Base-by-base conservation (phyloP, 92 coral and sea anemone species). In the Zoanthus sansibaricus region DNA sequence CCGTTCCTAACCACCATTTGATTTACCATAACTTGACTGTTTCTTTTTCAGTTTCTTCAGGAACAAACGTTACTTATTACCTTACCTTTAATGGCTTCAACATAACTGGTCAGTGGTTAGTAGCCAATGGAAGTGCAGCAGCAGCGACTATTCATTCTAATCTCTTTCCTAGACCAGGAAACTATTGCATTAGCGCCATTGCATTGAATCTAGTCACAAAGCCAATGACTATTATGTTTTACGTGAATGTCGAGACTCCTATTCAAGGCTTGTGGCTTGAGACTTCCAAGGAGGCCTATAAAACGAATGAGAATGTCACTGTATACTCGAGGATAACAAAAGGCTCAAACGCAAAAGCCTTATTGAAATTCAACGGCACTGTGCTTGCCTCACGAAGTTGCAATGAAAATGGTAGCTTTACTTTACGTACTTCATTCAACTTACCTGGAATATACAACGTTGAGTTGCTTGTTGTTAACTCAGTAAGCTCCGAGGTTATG, bases 31-130 rank as follows among this genome's bases (percentile, higher is more conserved):
- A 67, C 31, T 52, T 80, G 74, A 64, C 85, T 25, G 56, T 80
- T 48, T 59, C 5, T 47, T 66, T 80, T 3, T 80, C 75, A 8
- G 75, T 80, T 5, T 8, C 44, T 8, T 25, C 74, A 16, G 85
- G 85, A 13, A 80, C 85, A 6, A 80, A 80, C 18, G 75, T 80
- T 9, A 80, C 75, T 25, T 80, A 80, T 45, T 66, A 18, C 7
- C 74, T 80, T 54, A 47, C 46, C 18, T 11, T 64, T 30, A 47
- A 48, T 5, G 62, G 45, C 2, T 17, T 12, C 15, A 80, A 66
- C 12, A 45, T 47, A 64, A 80, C 62, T 18, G 85, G 74, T 5
- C 47, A 44, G 75, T 80, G 85, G 85, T 8, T 66, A 46, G 45
- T 72, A 46, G 46, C 85, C 75, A 66, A 80, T 66, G 85, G 85